These are phyloP conservation scores for Gonatopus flavifemur DNA, from an alignment of 1,140 invertebrate genomes.

Conservation along the genomic window DNA sequence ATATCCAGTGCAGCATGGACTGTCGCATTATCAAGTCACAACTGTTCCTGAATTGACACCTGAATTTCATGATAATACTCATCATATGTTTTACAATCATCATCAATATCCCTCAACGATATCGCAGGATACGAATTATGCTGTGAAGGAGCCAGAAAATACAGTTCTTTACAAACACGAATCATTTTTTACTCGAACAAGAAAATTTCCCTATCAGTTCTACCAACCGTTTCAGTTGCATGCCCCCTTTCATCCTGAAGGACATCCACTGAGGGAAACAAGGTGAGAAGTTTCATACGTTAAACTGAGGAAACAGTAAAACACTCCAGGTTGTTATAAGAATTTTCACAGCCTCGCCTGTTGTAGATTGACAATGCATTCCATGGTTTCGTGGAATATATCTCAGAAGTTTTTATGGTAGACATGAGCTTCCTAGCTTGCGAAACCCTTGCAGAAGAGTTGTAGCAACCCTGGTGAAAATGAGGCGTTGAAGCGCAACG, in stretches of 20 bases:
- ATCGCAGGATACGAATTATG: constrained; percentile 8
- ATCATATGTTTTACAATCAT: constrained; percentile 1
- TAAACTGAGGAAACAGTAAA: too few relatives aligned
- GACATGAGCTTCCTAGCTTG: too few relatives aligned
- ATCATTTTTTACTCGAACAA: constrained; percentile 24
- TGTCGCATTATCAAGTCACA: not conserved
- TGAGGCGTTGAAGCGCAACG: too few relatives aligned
- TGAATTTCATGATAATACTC: constrained; percentile 13
- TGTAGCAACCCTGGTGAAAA: too few relatives aligned
- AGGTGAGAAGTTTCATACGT: too few relatives aligned
- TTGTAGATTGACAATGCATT: too few relatives aligned
- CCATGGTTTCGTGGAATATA: too few relatives aligned
- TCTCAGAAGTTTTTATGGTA: too few relatives aligned
- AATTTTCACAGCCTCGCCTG: too few relatives aligned
- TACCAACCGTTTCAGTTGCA: constrained; percentile 33
- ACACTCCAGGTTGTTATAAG: too few relatives aligned
- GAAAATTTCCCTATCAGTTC: constrained; percentile 36
- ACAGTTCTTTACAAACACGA: constrained; percentile 36
- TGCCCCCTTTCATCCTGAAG: too few relatives aligned
- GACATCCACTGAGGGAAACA: not conserved
- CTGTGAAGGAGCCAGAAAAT: constrained; percentile 26
- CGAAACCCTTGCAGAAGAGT: too few relatives aligned
- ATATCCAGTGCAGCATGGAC: not conserved
- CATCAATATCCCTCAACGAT: constrained; percentile 10
- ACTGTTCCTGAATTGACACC: constrained; percentile 17